Evolutionary conservation across 1,140 invertebrate genomes (phyloP), one percentile per base, ranked within the genome.

Genomic region (Glomeris maerens): DNA sequence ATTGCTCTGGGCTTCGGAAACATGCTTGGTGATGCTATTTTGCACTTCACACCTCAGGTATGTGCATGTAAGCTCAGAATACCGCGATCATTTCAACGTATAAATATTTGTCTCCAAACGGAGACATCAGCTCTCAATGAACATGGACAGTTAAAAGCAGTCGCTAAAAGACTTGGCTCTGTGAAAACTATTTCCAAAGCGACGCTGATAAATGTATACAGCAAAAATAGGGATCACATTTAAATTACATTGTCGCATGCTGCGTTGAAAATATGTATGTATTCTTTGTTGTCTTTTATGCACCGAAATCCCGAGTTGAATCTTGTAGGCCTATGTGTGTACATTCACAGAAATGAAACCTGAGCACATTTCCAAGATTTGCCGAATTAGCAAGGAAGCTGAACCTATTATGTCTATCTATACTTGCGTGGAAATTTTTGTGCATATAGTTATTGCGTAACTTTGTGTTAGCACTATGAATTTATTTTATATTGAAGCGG

Each of bases 1-100:
- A 55, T 69, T 14, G 70, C 64, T 7, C 55, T 73, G 20, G 68
- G 67, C 28, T 67, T 71, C n/a, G 69, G 71, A 3, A 67, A 67
- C 1, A 52, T 73, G 21, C 51, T 60, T 36, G 62, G 65, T 7
- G 71, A 72, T 54, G 64, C 70, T 26, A 17, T 73, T 1, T 49
- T 72, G 1, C 71, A 73, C 61, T 61, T 73, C 1, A 59, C 72
- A 22, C 71, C 71, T 14, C 49, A 60, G 47, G 59, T 60, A 56
- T 41, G 62, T 61, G 7, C 27, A 61, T 28, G 52, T 56, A n/a
- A n/a, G n/a, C n/a, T n/a, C n/a, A n/a, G n/a, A n/a, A 55, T 29
- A 55, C 47, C 2, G 57, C 60, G 42, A 52, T 39, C 2, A 10
- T 36, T 10, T 10, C 17, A 36, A 36, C 17, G 10, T 36, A 36